These are phyloP conservation scores for Neuroterus valhalla DNA, from an alignment of 1,140 invertebrate genomes.

Conservation along the genomic window DNA sequence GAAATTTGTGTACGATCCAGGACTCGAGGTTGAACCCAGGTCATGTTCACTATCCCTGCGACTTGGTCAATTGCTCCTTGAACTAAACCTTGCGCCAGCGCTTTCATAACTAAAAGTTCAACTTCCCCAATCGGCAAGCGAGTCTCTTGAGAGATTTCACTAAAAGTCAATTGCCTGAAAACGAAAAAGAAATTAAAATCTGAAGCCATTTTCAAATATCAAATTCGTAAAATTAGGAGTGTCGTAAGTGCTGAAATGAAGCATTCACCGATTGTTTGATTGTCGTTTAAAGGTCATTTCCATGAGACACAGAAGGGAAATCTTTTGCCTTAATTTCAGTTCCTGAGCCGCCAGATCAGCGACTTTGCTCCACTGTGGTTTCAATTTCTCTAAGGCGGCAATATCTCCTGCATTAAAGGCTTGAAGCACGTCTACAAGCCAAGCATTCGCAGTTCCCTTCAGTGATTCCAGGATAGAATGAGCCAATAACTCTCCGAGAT, in stretches of 20 bases:
- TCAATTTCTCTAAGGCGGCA: constrained; percentile 88
- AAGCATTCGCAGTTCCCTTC: constrained; percentile 87
- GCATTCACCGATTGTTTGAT: constrained; percentile 78
- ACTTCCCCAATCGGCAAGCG: constrained; percentile 89
- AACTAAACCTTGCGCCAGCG: constrained; percentile 94
- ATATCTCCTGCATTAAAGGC: constrained; percentile 97
- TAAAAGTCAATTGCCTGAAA: constrained; percentile 88
- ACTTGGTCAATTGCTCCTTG: constrained; percentile 97
- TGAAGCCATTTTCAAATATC: no score
- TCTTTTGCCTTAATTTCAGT: constrained; percentile 91
- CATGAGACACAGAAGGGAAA: constrained; percentile 96
- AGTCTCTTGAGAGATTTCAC: constrained; percentile 92
- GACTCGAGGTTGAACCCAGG: constrained; percentile 92
- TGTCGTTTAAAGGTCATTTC: constrained; percentile 90
- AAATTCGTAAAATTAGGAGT: constrained; percentile 35
- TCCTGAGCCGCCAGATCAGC: constrained; percentile 92
- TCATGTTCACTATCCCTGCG: constrained; percentile 84
- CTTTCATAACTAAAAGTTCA: constrained; percentile 98
- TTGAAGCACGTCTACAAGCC: constrained; percentile 92
- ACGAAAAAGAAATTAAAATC: not conserved
- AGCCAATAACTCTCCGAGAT: constrained; percentile 96
- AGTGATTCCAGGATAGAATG: constrained; percentile 95
- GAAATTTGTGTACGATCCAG: constrained; percentile 85
- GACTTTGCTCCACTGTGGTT: constrained; percentile 87
- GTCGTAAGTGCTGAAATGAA: constrained; percentile 8